Percentiles rank a stretch among this genome's conserved stretches.
phyloP scores from a whole-genome alignment of 2,797 vertebrate species.

The Novumbra hubbsi region DNA sequence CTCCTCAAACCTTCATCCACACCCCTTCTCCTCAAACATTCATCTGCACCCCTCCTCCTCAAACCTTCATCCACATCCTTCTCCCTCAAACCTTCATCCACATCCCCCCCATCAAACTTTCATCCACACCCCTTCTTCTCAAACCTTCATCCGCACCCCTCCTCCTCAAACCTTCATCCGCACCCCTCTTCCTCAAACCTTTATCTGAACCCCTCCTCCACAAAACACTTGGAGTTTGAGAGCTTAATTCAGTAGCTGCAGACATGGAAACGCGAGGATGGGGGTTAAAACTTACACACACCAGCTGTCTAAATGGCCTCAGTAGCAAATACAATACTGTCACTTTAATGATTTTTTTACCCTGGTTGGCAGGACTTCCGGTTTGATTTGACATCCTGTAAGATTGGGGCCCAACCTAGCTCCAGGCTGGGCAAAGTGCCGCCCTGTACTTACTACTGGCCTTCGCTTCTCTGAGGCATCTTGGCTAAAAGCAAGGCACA shows the following conservation, averaged over 20 bases:
- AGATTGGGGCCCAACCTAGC: too few species aligned
- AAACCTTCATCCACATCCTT: too few species aligned
- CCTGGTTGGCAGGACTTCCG: too few species aligned
- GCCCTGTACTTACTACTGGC: too few species aligned
- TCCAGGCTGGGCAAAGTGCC: too few species aligned
- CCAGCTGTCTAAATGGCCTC: constrained; percentile 27
- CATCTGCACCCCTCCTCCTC: constrained; percentile 2
- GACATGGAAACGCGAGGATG: constrained; percentile 16
- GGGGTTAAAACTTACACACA: constrained; percentile 12
- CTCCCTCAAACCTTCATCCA: constrained; percentile 17
- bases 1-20: constrained; percentile 14
- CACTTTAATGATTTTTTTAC: too few species aligned
- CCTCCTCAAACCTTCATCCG: background rate
- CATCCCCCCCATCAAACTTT: constrained; percentile 9
- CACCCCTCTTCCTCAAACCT: constrained; percentile 11
- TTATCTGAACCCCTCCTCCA: background rate
- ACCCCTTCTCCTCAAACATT: too few species aligned
- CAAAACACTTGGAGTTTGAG: constrained; percentile 17
- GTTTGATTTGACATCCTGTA: too few species aligned
- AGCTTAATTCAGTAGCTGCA: constrained; percentile 32
- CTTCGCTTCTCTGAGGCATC: constrained; percentile 19
- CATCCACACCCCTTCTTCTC: background rate
- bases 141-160: constrained; percentile 2
- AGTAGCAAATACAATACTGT: too few species aligned
- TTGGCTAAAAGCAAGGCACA: constrained; percentile 22